Conservation (phyloP, 35 echinoderm and acorn worm genomes). For the Strongylocentrotus purpuratus region DNA sequence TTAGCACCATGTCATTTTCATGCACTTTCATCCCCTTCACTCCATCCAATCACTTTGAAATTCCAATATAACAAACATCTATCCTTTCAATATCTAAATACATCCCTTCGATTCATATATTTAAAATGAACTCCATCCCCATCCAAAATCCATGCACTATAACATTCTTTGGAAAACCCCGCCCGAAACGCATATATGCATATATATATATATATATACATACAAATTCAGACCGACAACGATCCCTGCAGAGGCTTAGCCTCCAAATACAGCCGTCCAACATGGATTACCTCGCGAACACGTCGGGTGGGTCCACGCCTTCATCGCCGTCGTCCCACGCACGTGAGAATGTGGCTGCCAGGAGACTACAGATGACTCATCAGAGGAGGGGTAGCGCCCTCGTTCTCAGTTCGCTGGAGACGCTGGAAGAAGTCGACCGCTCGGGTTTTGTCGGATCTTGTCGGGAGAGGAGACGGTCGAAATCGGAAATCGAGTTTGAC, state of each 20-base stretch:
- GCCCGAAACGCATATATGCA: conserved; percentile 1
- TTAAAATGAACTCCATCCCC: not conserved
- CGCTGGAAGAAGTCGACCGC: conserved; percentile 38
- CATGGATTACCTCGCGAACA: conserved; percentile 26
- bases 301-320: conserved; percentile 35
- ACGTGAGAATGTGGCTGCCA: conserved; percentile 11
- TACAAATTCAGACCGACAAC: conserved; percentile 24
- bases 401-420: conserved; percentile 34
- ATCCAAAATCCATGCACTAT: conserved; percentile 16
- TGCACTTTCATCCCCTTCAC: not conserved
- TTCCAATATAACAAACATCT: not conserved
- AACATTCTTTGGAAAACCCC: not conserved
- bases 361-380: not conserved
- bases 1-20: not conserved
- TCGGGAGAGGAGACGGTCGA: conserved; percentile 23
- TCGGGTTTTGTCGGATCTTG: conserved; percentile 19
- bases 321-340: conserved; percentile 39
- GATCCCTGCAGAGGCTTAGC: conserved; percentile 35
- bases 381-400: conserved; percentile 43
- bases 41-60: not conserved
- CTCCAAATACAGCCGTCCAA: conserved; percentile 42
- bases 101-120: not conserved
- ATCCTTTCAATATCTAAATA: not conserved
- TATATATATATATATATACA: conserved; percentile 10
- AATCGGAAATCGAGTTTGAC: conserved; percentile 42